Evolutionary conservation across 2,797 vertebrate genomes (phyloP), one percentile per base, ranked within the genome.

Genomic region (Crocodylus rhombifer): DNA sequence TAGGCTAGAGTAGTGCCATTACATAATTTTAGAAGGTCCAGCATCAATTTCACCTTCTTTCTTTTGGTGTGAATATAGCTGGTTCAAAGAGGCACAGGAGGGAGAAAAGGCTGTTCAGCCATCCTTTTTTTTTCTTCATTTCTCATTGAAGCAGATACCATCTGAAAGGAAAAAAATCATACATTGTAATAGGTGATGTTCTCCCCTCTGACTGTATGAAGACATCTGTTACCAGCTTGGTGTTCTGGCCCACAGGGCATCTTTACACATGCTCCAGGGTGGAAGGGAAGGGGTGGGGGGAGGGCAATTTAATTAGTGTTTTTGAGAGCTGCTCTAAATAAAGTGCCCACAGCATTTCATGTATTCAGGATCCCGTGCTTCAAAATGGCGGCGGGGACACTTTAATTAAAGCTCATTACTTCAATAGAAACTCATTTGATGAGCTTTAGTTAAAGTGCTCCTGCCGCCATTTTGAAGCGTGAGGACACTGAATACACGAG

Each of bases 141-240:
- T 89, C 75, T 69, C 28, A 73, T 25, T 64, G 25, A 4, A 28
- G 42, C 25, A 93, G 76, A 69, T 28, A 7, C 20, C 80, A 5
- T 16, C 33, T 83, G 60, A 26, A 77, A 69, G 80, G n/a, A 71
- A 62, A 51, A 85, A 85, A 88, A 73, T 8, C n/a, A 87, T 36
- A 79, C 14, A 12, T 89, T 77, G 58, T 5, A 63, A 8, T 58
- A 76, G 28, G 14, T 81, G 6, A 73, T 14, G 13, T 71, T 4
- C 69, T 51, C 7, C 42, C 77, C 1, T 1, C 1, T 83, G 30
- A 1, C 56, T 86, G 7, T 56, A 28, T 14, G 10, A n/a, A 23
- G n/a, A 17, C 5, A 71, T 62, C 2, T 0, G 8, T 83, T 82
- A 30, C 71, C 82, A 71, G 2, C 56, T 88, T 91, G 83, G 61